Conservation (phyloP, 2,888 invertebrate genomes). For the Drosophila diplacantha region DNA sequence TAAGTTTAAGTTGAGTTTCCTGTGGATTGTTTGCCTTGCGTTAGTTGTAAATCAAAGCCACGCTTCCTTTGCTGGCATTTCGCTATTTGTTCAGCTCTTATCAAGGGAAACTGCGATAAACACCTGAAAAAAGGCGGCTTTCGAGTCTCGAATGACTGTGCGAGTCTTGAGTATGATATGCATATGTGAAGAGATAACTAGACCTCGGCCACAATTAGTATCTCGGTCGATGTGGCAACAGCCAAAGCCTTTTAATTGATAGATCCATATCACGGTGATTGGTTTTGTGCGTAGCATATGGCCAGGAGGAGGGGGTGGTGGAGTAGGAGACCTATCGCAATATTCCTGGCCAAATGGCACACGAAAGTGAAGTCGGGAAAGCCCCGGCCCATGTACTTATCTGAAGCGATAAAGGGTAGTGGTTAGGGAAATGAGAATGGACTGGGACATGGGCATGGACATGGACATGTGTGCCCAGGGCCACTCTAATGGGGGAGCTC, state of each 20-base stretch:
- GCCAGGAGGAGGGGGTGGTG: not conserved
- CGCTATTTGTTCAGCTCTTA: slow-evolving; percentile 1
- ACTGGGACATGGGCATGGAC: not conserved
- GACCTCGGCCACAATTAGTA: slow-evolving; percentile 1
- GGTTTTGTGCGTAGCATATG: slow-evolving; percentile 28
- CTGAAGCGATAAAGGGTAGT: slow-evolving; percentile 27
- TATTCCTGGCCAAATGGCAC: slow-evolving; percentile 27
- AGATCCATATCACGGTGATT: slow-evolving; percentile 46
- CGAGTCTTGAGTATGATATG: slow-evolving; percentile 7
- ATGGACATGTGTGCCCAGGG: slow-evolving; percentile 62
- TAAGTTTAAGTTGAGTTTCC: not conserved
- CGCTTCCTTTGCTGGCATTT: not conserved
- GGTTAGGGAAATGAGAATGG: not conserved
- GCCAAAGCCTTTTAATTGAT: slow-evolving; percentile 60
- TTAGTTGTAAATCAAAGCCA: not conserved
- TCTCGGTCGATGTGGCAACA: slow-evolving; percentile 39
- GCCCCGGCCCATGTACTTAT: slow-evolving; percentile 43
- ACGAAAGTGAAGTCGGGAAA: slow-evolving; percentile 10
- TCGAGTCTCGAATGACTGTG: slow-evolving; percentile 9
- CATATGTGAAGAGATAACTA: not conserved
- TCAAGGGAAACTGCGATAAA: slow-evolving; percentile 2
- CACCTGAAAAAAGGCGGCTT: slow-evolving; percentile 2
- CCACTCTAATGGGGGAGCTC: slow-evolving; percentile 31
- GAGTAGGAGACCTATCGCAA: slow-evolving; percentile 16
- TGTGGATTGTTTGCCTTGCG: not conserved